These are phyloP conservation scores for Eupithecia inturbata DNA, from an alignment of 2,888 invertebrate genomes.

Conservation along the genomic window DNA sequence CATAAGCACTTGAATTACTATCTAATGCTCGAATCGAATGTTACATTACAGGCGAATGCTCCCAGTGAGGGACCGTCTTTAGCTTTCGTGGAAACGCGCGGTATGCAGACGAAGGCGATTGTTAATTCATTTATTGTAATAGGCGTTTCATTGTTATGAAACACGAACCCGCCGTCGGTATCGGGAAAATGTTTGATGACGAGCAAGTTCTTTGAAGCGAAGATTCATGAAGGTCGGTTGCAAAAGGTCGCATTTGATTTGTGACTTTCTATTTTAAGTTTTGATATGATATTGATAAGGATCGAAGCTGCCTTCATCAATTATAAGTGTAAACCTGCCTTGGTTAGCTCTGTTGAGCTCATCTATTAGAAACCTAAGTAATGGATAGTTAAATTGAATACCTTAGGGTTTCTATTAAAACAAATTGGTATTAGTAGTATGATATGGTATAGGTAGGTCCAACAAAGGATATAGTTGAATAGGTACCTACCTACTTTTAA, in stretches of 20 bases:
- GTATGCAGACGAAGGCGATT: conserved; percentile 52
- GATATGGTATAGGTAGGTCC: too few relatives aligned
- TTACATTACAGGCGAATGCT: background rate
- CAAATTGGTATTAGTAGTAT: too few relatives aligned
- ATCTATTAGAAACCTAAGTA: background rate
- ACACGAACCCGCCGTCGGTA: conserved; percentile 45
- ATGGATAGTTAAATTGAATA: background rate
- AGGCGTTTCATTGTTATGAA: conserved; percentile 46
- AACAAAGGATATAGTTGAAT: too few relatives aligned
- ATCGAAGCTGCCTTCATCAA: background rate
- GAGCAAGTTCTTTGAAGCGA: conserved; percentile 18
- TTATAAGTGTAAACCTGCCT: background rate
- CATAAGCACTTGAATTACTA: background rate
- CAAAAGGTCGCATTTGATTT: conserved; percentile 1
- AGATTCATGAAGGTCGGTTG: conserved; percentile 18
- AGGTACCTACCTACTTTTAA: too few relatives aligned
- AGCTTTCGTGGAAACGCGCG: conserved; percentile 44
- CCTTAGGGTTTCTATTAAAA: background rate
- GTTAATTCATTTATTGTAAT: conserved; percentile 48
- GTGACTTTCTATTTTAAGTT: conserved; percentile 10
- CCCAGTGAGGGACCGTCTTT: conserved; percentile 13
- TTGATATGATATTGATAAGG: background rate
- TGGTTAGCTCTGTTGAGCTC: background rate
- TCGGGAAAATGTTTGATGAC: conserved; percentile 38
- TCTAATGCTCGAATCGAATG: background rate